Percentiles rank a stretch among this genome's conserved stretches.
Conservation (phyloP, 2,113 vertebrate species). For the Ardeotis arabs region DNA sequence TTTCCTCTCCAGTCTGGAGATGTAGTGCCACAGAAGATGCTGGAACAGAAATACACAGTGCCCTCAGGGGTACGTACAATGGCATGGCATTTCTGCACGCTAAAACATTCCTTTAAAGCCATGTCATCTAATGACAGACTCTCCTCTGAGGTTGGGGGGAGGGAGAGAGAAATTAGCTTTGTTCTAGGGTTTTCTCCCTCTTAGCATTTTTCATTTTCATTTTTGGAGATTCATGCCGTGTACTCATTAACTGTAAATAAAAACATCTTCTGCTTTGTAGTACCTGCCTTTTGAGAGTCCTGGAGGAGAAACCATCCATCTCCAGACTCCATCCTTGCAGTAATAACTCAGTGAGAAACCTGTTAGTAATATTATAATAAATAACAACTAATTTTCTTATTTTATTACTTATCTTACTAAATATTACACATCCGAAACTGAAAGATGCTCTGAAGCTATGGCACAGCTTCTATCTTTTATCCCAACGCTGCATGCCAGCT, state of each 20-base stretch:
- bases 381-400: not conserved
- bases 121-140: conserved; percentile 45
- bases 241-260: not conserved
- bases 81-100: conserved; percentile 25
- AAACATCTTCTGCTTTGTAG: not conserved
- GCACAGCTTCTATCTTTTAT: not conserved
- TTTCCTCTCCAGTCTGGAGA: not conserved
- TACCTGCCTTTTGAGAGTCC: not conserved
- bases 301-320: not conserved
- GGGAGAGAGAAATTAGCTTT: not conserved
- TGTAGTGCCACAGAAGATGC: not conserved
- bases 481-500: too few relatives aligned
- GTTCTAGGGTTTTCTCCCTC: not conserved
- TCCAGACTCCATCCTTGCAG: too few relatives aligned
- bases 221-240: too few relatives aligned
- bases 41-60: conserved; percentile 12
- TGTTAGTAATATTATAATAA: too few relatives aligned
- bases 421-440: not conserved
- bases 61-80: not conserved
- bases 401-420: not conserved
- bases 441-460: not conserved
- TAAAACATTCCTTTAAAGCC: conserved; percentile 35
- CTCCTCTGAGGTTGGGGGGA: not conserved
- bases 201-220: not conserved
- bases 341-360: not conserved